These are phyloP conservation scores for Apus apus DNA, from an alignment of 2,113 vertebrate genomes.

Conservation along the genomic window DNA sequence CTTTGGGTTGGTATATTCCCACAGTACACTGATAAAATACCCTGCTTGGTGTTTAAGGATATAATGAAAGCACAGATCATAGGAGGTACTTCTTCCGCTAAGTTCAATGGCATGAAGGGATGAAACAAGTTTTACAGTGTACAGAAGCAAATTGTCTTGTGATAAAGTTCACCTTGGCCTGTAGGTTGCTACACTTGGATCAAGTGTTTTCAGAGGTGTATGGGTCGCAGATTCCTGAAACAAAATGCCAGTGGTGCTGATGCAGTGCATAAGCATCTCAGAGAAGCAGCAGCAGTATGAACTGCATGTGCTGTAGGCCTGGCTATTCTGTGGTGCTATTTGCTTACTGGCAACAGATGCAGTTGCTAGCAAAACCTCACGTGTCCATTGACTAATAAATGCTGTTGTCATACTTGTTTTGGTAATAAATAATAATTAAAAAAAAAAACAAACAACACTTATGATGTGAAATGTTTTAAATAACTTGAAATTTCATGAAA, in stretches of 20 bases:
- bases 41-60: background rate
- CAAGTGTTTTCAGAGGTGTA: background rate
- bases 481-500: background rate
- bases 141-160: background rate
- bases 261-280: background rate
- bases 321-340: background rate
- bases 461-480: background rate
- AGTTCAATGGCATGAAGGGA: background rate
- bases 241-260: background rate
- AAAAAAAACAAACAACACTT: background rate
- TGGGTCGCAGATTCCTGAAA: background rate
- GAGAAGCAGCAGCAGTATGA: background rate
- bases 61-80: background rate
- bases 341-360: background rate
- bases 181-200: background rate
- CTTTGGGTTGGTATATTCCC: background rate
- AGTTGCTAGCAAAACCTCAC: background rate
- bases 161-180: background rate
- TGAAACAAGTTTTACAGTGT: background rate
- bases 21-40: background rate
- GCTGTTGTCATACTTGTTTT: background rate
- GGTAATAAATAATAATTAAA: background rate
- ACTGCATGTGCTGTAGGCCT: accelerated
- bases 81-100: background rate
- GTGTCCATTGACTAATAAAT: background rate